Evolutionary conservation across 2,888 invertebrate genomes (phyloP).

Genomic region (Sesamia inferens): DNA sequence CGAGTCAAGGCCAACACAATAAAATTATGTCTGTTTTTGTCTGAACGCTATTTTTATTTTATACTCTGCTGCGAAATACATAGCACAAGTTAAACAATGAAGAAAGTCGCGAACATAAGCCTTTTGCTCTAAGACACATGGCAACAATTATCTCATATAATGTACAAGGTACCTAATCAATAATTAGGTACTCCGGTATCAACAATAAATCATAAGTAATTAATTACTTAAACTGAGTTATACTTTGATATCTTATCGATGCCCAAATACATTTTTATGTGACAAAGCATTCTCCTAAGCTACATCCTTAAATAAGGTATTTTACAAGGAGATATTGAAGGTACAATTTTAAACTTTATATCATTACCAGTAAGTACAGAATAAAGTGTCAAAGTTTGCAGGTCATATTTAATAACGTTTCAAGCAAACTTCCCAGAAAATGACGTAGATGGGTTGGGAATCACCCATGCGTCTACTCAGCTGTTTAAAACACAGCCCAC

Average conservation of each 20-base stretch:
- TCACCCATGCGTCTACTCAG: not conserved
- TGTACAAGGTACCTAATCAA: not conserved
- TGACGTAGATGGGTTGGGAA: conserved; percentile 2
- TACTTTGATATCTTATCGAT: conserved; percentile 1
- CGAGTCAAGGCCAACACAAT: not conserved
- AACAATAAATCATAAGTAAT: not conserved
- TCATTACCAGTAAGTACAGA: not conserved
- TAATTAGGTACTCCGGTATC: not conserved
- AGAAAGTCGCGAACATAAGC: not conserved
- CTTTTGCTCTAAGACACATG: not conserved
- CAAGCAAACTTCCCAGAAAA: not conserved
- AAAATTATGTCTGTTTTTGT: conserved; percentile 6
- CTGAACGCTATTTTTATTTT: conserved; percentile 20
- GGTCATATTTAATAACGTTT: not conserved
- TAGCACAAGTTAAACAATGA: too few relatives aligned
- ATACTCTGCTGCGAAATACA: not conserved
- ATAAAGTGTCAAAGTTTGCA: not conserved
- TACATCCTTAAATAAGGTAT: not conserved
- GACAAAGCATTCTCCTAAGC: not conserved
- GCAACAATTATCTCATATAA: conserved; percentile 5
- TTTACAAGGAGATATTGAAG: not conserved
- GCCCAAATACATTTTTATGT: not conserved
- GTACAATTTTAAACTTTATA: not conserved
- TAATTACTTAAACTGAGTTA: not conserved
- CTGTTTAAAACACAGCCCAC: not conserved